These are phyloP conservation scores for Bubalus kerabau DNA, from an alignment of 2,113 vertebrate genomes.

Conservation along the genomic window DNA sequence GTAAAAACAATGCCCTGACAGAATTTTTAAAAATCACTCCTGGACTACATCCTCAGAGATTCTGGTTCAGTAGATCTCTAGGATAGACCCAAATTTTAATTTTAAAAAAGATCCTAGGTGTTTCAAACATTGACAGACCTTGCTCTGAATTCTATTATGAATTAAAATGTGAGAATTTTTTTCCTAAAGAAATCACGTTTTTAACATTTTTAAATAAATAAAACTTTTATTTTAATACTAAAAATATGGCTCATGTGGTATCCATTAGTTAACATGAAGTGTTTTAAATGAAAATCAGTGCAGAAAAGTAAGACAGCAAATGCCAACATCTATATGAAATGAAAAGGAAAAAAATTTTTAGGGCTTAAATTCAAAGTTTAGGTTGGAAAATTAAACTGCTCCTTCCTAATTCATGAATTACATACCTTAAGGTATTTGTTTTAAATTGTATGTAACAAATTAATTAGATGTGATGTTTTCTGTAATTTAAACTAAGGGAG, in stretches of 20 bases:
- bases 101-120: background rate
- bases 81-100: background rate
- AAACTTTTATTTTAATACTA: constrained; percentile 35
- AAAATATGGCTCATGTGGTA: background rate
- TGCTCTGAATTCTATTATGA: background rate
- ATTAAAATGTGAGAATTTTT: background rate
- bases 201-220: constrained; percentile 62
- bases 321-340: constrained; percentile 9
- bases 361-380: background rate
- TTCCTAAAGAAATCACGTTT: constrained; percentile 12
- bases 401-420: constrained; percentile 30
- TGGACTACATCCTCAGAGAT: background rate
- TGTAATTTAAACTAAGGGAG: background rate
- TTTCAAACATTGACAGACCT: background rate
- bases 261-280: constrained; percentile 5
- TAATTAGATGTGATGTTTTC: background rate
- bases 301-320: constrained; percentile 21
- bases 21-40: background rate
- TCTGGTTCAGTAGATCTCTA: background rate
- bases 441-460: background rate
- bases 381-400: background rate
- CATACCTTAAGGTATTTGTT: background rate
- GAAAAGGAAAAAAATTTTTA: constrained; percentile 34
- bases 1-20: background rate
- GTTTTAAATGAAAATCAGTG: constrained; percentile 41